Percentiles rank a stretch among this genome's conserved stretches.
Conservation (phyloP, 2,888 invertebrate species). For the Euphydryas editha region DNA sequence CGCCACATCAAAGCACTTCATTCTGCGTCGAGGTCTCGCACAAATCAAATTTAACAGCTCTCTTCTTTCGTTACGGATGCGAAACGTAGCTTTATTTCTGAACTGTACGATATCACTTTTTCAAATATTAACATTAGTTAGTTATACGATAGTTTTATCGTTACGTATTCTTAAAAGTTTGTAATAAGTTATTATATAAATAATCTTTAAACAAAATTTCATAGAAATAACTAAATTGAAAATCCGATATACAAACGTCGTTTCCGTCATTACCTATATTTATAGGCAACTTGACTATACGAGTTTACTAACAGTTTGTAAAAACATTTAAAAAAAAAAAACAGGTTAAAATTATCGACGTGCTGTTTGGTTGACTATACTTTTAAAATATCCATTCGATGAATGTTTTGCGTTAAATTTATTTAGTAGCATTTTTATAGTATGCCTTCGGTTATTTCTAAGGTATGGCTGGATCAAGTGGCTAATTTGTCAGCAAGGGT, state of each 20-base stretch:
- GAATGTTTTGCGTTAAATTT: neutral
- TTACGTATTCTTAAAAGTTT: no score
- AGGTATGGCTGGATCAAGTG: constrained; percentile 55
- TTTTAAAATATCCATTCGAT: neutral
- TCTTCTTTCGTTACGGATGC: constrained; percentile 69
- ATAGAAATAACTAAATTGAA: no score
- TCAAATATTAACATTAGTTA: neutral
- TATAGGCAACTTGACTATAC: no score
- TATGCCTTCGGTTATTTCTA: constrained; percentile 9
- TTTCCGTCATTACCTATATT: no score
- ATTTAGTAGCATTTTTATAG: constrained; percentile 11
- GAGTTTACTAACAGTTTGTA: no score
- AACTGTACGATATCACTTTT: constrained; percentile 36
- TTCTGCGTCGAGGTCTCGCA: constrained; percentile 63
- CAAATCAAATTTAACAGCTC: constrained; percentile 80
- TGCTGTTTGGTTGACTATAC: neutral
- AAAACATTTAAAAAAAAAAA: no score
- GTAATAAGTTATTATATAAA: no score
- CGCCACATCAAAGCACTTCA: constrained; percentile 78
- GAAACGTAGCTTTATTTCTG: constrained; percentile 56
- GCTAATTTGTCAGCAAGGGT: constrained; percentile 77
- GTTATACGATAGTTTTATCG: no score
- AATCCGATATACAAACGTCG: no score
- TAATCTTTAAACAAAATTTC: no score
- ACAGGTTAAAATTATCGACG: no score